Conservation (phyloP, 1,140 invertebrate species). For the Cardiocondyla obscurior region DNA sequence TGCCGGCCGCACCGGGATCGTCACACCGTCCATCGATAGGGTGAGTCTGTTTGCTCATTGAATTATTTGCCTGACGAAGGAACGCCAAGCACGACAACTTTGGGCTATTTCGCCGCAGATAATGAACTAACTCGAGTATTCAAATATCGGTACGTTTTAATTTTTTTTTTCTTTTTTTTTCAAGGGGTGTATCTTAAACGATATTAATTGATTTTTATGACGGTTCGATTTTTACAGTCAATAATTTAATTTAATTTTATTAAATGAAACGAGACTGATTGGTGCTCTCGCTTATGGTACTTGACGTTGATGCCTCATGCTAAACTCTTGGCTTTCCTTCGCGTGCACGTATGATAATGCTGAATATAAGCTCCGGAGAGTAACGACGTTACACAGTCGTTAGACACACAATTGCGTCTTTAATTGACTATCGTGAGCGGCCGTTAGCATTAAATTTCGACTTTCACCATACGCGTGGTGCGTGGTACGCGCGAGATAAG, state of each 20-base stretch:
- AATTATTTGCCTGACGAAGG: background rate
- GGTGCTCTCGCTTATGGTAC: background rate
- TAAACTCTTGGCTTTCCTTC: background rate
- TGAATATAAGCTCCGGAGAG: background rate
- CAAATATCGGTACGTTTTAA: no score
- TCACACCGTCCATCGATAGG: background rate
- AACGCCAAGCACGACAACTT: background rate
- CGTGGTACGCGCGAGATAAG: background rate
- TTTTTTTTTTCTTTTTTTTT: no score
- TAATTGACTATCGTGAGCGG: background rate
- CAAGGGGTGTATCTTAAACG: no score
- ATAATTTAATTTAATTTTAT: no score
- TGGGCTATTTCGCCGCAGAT: background rate
- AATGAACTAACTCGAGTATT: no score
- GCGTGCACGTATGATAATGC: background rate
- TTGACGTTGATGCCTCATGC: background rate
- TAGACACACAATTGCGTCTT: slow-evolving; percentile 3
- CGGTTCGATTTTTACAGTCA: no score
- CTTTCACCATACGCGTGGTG: no score
- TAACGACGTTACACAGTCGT: background rate
- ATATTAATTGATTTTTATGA: no score
- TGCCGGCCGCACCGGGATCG: background rate
- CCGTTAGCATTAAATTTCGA: slow-evolving; percentile 19
- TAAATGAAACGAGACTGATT: no score
- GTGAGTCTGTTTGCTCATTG: slow-evolving; percentile 7